Evolutionary conservation across 2,113 vertebrate genomes (phyloP).

Genomic region (Furnarius figulus): DNA sequence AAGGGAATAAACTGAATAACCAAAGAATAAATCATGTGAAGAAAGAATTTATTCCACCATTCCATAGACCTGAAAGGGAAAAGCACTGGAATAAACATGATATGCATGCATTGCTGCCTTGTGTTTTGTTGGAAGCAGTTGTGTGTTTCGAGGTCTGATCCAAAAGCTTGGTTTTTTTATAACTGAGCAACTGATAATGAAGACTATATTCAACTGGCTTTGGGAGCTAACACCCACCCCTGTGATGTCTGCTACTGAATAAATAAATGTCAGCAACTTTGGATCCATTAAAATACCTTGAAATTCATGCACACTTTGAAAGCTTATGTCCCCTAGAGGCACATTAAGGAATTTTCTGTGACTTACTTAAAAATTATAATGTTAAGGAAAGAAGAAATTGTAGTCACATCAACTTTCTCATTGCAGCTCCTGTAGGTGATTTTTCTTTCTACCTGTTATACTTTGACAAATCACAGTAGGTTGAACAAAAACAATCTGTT

Average conservation of each 20-base stretch:
- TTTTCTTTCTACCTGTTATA: not conserved
- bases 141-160: not conserved
- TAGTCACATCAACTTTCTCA: not conserved
- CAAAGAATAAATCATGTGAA: not conserved
- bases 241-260: not conserved
- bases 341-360: not conserved
- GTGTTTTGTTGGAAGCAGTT: not conserved
- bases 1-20: not conserved
- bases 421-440: not conserved
- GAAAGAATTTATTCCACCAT: not conserved
- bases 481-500: not conserved
- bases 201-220: not conserved
- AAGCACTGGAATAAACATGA: not conserved
- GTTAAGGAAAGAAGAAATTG: not conserved
- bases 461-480: not conserved
- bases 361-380: not conserved
- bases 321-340: not conserved
- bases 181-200: not conserved
- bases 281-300: slow-evolving; percentile 3
- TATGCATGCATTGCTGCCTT: not conserved
- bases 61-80: not conserved
- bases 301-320: slow-evolving; percentile 9
- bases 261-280: not conserved
- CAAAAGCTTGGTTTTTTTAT: not conserved
- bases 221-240: not conserved